Evolutionary conservation across 2,113 vertebrate species (phyloP).

Genomic region (Tragulus kanchil): DNA sequence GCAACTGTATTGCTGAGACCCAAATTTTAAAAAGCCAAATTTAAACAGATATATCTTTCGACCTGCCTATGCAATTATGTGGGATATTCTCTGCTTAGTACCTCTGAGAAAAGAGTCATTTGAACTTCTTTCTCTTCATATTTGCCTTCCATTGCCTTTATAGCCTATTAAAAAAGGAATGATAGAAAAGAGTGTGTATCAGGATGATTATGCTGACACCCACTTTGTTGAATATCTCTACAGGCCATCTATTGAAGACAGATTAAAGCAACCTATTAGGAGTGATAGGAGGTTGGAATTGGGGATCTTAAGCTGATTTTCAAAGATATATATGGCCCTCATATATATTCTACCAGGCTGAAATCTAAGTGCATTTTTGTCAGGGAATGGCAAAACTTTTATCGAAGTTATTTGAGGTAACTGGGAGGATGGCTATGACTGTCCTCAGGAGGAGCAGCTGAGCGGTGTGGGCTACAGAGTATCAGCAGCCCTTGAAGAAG

Average conservation of each 20-base stretch:
- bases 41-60: not conserved
- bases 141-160: not conserved
- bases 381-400: not conserved
- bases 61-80: not conserved
- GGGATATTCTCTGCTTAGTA: not conserved
- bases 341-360: not conserved
- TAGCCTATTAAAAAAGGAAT: not conserved
- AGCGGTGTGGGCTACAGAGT: too few species aligned
- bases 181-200: not conserved
- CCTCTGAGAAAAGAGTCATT: not conserved
- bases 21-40: not conserved
- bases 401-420: not conserved
- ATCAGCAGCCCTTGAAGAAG: too few species aligned
- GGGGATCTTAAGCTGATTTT: not conserved
- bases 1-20: not conserved
- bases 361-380: not conserved
- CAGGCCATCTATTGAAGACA: not conserved
- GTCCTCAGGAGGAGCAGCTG: too few species aligned
- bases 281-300: not conserved
- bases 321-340: not conserved
- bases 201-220: not conserved
- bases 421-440: too few species aligned
- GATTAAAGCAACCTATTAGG: not conserved
- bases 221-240: not conserved
- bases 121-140: not conserved